A percentile compares a stretch with the other conserved stretches of the same genome.
Conservation (phyloP, 92 coral and sea anemone genomes). For the Parazoanthus darwini region DNA sequence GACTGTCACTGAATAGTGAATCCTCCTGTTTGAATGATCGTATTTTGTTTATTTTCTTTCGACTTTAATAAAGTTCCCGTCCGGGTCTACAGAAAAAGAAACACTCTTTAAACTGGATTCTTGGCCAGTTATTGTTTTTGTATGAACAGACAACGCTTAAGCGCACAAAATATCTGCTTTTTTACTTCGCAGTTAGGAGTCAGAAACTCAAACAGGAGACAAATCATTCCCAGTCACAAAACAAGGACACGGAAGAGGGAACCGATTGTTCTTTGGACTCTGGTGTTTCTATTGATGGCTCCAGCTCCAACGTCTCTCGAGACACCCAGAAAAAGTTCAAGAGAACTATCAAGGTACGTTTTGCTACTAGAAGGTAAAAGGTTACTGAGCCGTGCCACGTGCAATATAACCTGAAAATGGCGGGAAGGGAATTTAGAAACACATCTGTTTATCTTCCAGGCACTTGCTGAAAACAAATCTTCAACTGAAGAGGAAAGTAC, state of each 20-base stretch:
- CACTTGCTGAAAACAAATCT: slow-evolving; percentile 1
- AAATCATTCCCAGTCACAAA: neutral
- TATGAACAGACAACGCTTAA: neutral
- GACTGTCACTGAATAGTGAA: too few species aligned
- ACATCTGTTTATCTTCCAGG: neutral
- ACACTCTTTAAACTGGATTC: too few species aligned
- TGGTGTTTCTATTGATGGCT: slow-evolving; percentile 36
- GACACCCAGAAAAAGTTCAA: neutral
- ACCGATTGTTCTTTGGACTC: slow-evolving; percentile 22
- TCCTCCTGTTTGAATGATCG: too few species aligned
- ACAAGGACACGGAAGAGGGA: neutral
- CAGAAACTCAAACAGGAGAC: slow-evolving; percentile 31
- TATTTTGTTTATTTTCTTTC: too few species aligned
- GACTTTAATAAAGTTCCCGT: too few species aligned
- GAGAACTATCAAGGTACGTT: neutral
- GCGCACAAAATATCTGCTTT: neutral
- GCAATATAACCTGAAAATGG: too few species aligned
- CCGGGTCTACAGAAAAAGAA: too few species aligned
- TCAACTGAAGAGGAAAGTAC: slow-evolving; percentile 21
- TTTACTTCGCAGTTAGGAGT: neutral
- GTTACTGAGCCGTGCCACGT: too few species aligned
- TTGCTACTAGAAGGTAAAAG: neutral
- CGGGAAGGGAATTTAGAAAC: too few species aligned
- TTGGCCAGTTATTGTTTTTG: too few species aligned
- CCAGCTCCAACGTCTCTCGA: neutral